Percentiles rank a stretch among this genome's conserved stretches.
Evolutionary conservation across 92 coral and sea anemone genomes (phyloP).

Genomic region (Phenganax stokvisi): DNA sequence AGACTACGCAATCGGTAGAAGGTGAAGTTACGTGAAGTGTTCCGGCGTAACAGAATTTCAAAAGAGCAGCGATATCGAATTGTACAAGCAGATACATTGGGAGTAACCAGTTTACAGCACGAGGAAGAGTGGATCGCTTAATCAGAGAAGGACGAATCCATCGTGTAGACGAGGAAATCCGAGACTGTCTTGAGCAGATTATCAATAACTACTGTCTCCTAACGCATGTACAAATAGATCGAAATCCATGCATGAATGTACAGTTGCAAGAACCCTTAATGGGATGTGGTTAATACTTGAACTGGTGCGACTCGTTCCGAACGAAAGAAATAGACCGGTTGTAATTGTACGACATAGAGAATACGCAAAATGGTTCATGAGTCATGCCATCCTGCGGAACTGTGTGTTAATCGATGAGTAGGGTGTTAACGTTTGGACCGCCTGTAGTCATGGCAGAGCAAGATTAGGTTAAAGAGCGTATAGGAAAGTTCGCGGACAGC

Average conservation of each 20-base stretch:
- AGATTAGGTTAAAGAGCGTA: slow-evolving; percentile 51
- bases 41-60: no score
- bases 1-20: no score
- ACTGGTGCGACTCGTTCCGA: slow-evolving; percentile 35
- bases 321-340: slow-evolving; percentile 4
- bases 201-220: slow-evolving; percentile 36
- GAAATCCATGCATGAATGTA: slow-evolving; percentile 2
- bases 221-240: slow-evolving; percentile 26
- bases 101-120: slow-evolving; percentile 39
- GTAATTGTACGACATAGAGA: no score
- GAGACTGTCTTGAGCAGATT: slow-evolving; percentile 33
- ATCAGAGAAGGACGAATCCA: slow-evolving; percentile 38
- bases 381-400: no score
- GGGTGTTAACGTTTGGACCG: no score
- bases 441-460: slow-evolving; percentile 19
- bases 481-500: slow-evolving; percentile 51
- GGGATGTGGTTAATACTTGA: slow-evolving; percentile 41
- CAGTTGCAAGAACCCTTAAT: slow-evolving; percentile 30
- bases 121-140: slow-evolving; percentile 36
- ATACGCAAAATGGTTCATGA: no score
- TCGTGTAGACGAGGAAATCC: slow-evolving; percentile 42
- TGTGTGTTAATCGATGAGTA: no score
- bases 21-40: no score
- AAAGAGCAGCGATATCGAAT: neutral
- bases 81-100: slow-evolving; percentile 40